phyloP scores from a whole-genome alignment of 64 coral and sea anemone genomes.

The Porites australiensis region DNA sequence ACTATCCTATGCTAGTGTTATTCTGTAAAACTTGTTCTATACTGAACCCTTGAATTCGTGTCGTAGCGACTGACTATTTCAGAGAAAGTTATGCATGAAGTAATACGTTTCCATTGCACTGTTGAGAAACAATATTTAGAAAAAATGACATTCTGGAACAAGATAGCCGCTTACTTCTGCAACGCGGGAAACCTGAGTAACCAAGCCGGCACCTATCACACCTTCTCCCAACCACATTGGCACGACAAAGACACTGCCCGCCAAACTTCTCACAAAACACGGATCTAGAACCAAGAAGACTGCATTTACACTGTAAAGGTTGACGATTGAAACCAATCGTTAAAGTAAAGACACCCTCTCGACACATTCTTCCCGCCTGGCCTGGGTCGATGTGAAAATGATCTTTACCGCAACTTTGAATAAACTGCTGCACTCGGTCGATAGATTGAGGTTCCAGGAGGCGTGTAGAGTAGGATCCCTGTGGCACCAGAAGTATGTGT shows the following conservation, averaged over 20 bases:
- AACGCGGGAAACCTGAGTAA: conserved; percentile 86
- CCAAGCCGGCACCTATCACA: conserved; percentile 85
- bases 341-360: conserved; percentile 68
- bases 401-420: conserved; percentile 76
- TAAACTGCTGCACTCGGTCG: conserved; percentile 70
- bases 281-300: conserved; percentile 64
- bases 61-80: no score
- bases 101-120: no score
- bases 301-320: conserved; percentile 75
- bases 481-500: conserved; percentile 74
- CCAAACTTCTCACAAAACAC: conserved; percentile 74
- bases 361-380: conserved; percentile 43
- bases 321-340: conserved; percentile 67
- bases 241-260: conserved; percentile 77
- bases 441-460: conserved; percentile 58
- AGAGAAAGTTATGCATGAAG: no score
- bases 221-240: conserved; percentile 79
- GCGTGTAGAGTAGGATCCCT: conserved; percentile 46
- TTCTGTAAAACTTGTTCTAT: no score
- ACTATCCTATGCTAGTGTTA: no score
- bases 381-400: conserved; percentile 61
- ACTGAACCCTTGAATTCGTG: no score
- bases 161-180: not conserved
- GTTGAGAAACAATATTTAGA: no score
- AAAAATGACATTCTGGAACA: no score